Evolutionary conservation across 2,888 invertebrate genomes (phyloP), one percentile per base, ranked within the genome.

Genomic region (Andricus quercusramuli): DNA sequence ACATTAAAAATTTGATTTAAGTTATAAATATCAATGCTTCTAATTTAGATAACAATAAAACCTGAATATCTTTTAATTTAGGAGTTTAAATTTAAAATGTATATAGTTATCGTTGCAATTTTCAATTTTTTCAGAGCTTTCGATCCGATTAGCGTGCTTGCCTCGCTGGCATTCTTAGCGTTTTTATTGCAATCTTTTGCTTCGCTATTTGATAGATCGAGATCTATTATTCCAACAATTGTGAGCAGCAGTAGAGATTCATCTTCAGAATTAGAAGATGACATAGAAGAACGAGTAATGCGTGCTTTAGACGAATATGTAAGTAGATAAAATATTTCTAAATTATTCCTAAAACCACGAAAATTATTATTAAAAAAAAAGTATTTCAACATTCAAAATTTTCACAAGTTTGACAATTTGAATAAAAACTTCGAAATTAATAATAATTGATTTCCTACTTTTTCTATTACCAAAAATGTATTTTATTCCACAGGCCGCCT

Each of bases 171-270:
- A n/a, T 93, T 93, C 82, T 83, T 93, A 76, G 92, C 93, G 41
- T 93, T 93, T 83, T 80, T 93, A n/a, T 79, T 93, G n/a, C 93
- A 93, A 85, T 92, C 92, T 1, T 90, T 93, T 51, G 89, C 90
- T 20, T 88, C 91, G 13, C 83, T 92, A 25, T 92, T 90, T 76
- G 91, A 92, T 85, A 90, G 90, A 79, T 91, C 91, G 37, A 87
- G 91, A 83, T 91, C 92, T 1, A 89, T 91, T 44, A 81, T 91
- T 80, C 90, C 91, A 79, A 88, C 91, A 65, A 87, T 90, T 77
- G 85, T 90, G 37, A 90, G 86, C 77, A 89, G 88, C 74, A 85
- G 89, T 64, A 85, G 84, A 78, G 85, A 83, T 13, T 84, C 82
- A 32, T 67, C 80, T 2, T 81, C 87, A 5, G 80, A 80, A 29